Percentiles rank a stretch among this genome's conserved stretches.
Conservation (phyloP, 2,888 invertebrate genomes). For the Coelinius sp. region DNA sequence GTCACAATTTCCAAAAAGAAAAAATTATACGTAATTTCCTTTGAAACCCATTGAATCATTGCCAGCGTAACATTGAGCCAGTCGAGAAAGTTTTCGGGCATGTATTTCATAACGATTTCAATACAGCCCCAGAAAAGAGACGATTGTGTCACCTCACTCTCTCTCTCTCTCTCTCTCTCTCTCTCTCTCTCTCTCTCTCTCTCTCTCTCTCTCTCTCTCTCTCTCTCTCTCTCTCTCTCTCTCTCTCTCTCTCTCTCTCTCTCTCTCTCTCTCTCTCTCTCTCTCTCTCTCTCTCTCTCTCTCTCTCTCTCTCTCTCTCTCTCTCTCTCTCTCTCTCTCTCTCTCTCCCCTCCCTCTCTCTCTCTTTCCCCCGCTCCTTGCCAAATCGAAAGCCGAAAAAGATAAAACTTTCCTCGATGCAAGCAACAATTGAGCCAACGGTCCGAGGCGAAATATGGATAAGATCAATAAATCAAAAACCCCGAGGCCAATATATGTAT, state of each 20-base stretch:
- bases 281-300: no score
- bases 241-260: no score
- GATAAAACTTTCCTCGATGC: conserved; percentile 12
- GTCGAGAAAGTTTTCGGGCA: conserved; percentile 49
- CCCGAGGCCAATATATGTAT: neutral
- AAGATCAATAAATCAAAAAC: neutral
- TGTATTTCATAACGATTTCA: conserved; percentile 45
- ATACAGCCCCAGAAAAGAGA: conserved; percentile 10
- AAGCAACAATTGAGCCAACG: neutral
- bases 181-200: neutral
- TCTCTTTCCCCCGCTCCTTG: neutral
- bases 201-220: no score
- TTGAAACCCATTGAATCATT: conserved; percentile 34
- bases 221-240: no score
- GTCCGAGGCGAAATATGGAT: neutral
- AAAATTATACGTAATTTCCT: neutral
- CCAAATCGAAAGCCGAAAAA: neutral
- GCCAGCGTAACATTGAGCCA: conserved; percentile 43
- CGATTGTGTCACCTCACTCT: conserved; percentile 43
- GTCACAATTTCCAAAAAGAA: neutral
- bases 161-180: conserved; percentile 4
- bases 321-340: no score
- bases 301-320: no score
- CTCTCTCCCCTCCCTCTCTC: neutral
- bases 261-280: no score